Evolutionary conservation across 2,113 vertebrate genomes (phyloP), one percentile per base, ranked within the genome.

Genomic region (Orientallactaga bullata): DNA sequence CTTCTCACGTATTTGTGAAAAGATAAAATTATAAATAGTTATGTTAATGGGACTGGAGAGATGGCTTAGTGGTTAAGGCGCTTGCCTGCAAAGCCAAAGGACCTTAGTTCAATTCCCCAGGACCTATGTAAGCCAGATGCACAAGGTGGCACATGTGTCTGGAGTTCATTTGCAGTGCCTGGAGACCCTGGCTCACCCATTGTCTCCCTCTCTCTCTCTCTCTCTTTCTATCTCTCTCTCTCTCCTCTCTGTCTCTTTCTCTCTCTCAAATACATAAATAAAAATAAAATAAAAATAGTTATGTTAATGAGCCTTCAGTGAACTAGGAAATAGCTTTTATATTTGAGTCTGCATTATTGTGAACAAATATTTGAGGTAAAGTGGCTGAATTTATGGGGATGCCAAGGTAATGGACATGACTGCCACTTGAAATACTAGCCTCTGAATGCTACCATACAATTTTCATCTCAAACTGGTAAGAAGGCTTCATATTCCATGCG

Each of bases 251-350:
- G 5, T 47, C 42, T 47, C 42, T 47, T 8, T 47, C 42, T 47
- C 42, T 47, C 42, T 47, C 42, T 47, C 42, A 6, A 47, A 47
- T 47, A 8, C 5, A 47, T 47, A 47, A 47, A 47, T 47, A 86
- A 79, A 69, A 30, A 4, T 77, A 77, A 91, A 91, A 68, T 60
- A 94, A 26, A 60, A 71, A 61, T 79, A 80, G 10, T 73, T 77
- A 77, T 47, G 11, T 85, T 91, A 90, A 87, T 83, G 55, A 91
- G 21, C 73, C 30, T 84, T 81, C 89, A 30, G 20, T 90, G 58
- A 88, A 85, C 32, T 80, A 82, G 81, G 11, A 95, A 76, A 81
- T 81, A 90, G 73, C 28, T 92, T 92, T 90, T 76, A 47, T 32
- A 61, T 81, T 63, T 90, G 66, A 87, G 72, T 84, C 55, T 72